phyloP scores from a whole-genome alignment of 2,113 vertebrate species.

The Rattus norvegicus region DNA sequence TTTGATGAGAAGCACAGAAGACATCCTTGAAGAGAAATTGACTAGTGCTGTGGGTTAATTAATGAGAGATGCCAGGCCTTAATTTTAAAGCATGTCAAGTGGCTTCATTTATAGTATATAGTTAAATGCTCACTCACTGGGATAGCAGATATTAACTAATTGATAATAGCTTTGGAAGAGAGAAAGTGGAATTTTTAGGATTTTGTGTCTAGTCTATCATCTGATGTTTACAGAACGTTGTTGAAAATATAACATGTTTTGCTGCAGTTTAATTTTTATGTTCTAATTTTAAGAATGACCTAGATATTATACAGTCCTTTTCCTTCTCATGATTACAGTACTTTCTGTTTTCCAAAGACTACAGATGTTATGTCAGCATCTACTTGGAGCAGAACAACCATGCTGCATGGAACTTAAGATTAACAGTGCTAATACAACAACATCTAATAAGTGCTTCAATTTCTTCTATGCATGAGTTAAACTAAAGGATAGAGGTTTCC shows the following conservation, averaged over 20 bases:
- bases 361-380: constrained; percentile 64
- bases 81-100: background rate
- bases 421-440: constrained; percentile 28
- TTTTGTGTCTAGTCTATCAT: constrained; percentile 49
- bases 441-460: background rate
- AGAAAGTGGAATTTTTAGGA: background rate
- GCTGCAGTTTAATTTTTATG: constrained; percentile 58
- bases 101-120: background rate
- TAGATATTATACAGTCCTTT: constrained; percentile 41
- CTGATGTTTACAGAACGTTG: constrained; percentile 53
- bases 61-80: background rate
- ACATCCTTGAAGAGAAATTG: background rate
- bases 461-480: background rate
- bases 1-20: background rate
- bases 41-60: no score
- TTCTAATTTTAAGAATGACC: constrained; percentile 64
- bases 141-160: background rate
- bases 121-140: background rate
- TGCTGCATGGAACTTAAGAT: constrained; percentile 36
- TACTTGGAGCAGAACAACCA: constrained; percentile 57
- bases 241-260: constrained; percentile 35
- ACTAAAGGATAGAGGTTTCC: background rate
- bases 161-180: background rate
- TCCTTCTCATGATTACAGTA: constrained; percentile 54
- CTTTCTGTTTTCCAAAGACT: constrained; percentile 60